Evolutionary conservation across 2,797 vertebrate species (phyloP), one percentile per base, ranked within the genome.

Genomic region (Eurystomus glaucurus): DNA sequence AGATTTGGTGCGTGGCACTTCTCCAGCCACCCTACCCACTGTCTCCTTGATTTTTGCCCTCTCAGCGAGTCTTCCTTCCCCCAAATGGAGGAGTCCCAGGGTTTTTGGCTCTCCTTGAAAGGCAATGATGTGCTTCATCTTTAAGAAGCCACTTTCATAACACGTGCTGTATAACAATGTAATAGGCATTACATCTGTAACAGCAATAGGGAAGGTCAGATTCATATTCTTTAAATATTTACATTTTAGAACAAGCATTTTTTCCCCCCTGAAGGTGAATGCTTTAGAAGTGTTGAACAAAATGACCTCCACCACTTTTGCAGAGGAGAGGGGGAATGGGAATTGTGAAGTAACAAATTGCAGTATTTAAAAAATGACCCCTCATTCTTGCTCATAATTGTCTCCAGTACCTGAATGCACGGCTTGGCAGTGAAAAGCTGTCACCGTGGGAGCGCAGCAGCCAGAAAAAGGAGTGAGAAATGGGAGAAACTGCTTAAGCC

Each of bases 381-480:
- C 33, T 83, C 45, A 22, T 84, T 93, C 94, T 75, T 23, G 6
- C 77, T 74, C 1, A 0, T 81, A 83, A 83, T 90, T 90, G 15
- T 45, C 64, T 88, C 61, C 33, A 65, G 21, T 23, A 84, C 57
- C 33, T 57, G 71, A 83, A 60, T n/a, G 46, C 10, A 22, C 13
- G 5, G n/a, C n/a, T 94, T 95, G 65, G 79, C 85, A 92, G 35
- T 6, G 14, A 86, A 71, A 37, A 88, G 35, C 79, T 88, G 71
- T 83, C 68, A 68, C 43, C 15, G 29, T 10, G 25, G 19, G 29
- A 90, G 28, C 6, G 9, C 48, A 80, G 65, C 68, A 76, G 74
- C 58, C 83, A 92, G 74, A 79, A 71, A 85, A 82, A 71, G 10
- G 48, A 90, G 28, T 37, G 60, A 94, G 57, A 90, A 96, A 84